phyloP scores from a whole-genome alignment of 2,888 invertebrate species.

The Petrophora chlorosata region DNA sequence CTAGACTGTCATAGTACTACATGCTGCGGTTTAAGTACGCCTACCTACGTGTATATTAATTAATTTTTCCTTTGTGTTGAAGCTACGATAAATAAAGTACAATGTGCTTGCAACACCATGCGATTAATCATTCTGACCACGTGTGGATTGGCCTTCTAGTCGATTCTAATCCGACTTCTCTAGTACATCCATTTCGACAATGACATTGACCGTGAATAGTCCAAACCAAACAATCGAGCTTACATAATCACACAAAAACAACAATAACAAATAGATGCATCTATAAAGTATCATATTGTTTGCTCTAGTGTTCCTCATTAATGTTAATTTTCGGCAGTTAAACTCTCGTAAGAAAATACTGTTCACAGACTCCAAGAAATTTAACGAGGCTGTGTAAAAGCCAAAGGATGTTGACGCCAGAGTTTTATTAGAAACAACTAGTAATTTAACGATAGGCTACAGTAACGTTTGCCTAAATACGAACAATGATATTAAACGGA shows the following conservation, averaged over 20 bases:
- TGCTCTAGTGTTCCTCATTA: constrained; percentile 3
- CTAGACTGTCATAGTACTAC: too few relatives aligned
- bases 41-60: too few relatives aligned
- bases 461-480: constrained; percentile 52
- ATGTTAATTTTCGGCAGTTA: constrained; percentile 15
- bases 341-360: constrained; percentile 4
- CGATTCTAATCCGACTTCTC: constrained; percentile 29
- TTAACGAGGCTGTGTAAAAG: constrained; percentile 18
- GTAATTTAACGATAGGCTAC: constrained; percentile 54
- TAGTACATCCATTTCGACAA: constrained; percentile 23
- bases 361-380: constrained; percentile 14
- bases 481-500: constrained; percentile 40
- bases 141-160: constrained; percentile 37
- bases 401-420: constrained; percentile 24
- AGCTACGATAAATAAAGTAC: constrained; percentile 16
- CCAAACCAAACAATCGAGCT: constrained; percentile 19
- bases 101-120: constrained; percentile 27
- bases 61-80: constrained; percentile 13
- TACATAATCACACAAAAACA: constrained; percentile 27
- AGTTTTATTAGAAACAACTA: constrained; percentile 50
- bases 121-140: constrained; percentile 37
- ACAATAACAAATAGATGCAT: constrained; percentile 13
- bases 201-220: constrained; percentile 41
- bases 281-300: not conserved
- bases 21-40: constrained; percentile 2